Base-by-base conservation (phyloP, 1,140 invertebrate genomes). In the Pentalonia nigronervosa region DNA sequence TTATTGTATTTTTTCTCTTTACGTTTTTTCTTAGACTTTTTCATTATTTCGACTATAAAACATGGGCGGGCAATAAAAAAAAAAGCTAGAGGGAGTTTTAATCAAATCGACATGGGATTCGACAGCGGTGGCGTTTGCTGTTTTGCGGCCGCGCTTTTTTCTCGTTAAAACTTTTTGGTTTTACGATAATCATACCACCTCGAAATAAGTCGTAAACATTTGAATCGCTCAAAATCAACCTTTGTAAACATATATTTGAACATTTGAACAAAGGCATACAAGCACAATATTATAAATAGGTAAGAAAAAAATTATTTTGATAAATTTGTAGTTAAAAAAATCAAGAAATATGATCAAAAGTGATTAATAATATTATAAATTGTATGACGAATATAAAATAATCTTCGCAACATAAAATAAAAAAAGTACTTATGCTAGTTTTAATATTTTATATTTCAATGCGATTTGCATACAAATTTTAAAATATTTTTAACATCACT, bases 141-240 rank as follows among this genome's bases (percentile, higher is more conserved):
- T 93, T 86, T 93, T 93, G 91, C 25, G 91, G 91, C 76, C 48
- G 21, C 47, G 76, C 81, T 93, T 53, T 93, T 93, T 93, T 93
- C 91, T 93, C 91, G 91, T 93, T 93, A 93, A 93, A 93, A 93
- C 76, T 93, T 93, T 93, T 84, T n/a, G 91, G 81, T 93, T 93
- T 93, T 84, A 84, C 91, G 76, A 93, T 93, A 93, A 93, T 84
- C 76, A 93, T 84, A 83, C 81, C 60, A 86, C 81, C 76, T 93
- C 76, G 76, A 81, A 81, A 81, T 76, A 48, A 92, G 91, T 93
- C 91, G 91, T 93, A 93, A 93, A 93, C 21, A 23, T 93, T 93
- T 81, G 81, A 47, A 81, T 84, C 47, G n/a, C 34, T 86, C 50
- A 23, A 81, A 91, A 91, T 91, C 90, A 36, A 81, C 90, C 67